These are phyloP conservation scores for Rhabditophanes sp. DNA, from an alignment of 2,888 invertebrate genomes.

Conservation along the genomic window DNA sequence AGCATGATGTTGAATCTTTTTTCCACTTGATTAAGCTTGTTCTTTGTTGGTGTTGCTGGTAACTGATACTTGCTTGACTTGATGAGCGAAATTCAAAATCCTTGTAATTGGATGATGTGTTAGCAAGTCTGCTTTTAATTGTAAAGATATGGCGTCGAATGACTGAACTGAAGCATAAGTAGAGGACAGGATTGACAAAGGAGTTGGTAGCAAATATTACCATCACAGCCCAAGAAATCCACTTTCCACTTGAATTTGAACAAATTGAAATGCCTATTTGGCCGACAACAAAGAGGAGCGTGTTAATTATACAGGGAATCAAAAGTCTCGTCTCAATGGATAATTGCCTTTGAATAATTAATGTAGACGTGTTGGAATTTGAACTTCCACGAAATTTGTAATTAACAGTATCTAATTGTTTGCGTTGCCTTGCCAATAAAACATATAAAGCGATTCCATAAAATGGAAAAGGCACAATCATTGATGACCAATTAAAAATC, in stretches of 20 bases:
- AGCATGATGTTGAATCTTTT: constrained; percentile 4
- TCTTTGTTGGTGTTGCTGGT: constrained; percentile 1
- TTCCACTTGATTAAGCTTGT: constrained; percentile 3
- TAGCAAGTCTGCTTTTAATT: constrained; percentile 19
- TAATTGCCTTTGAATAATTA: constrained; percentile 17
- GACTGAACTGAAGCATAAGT: constrained; percentile 25
- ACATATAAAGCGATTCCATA: constrained; percentile 14
- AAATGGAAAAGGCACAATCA: constrained; percentile 27
- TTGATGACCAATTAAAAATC: constrained; percentile 22
- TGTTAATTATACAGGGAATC: constrained; percentile 26
- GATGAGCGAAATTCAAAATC: constrained; percentile 22
- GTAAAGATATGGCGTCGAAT: constrained; percentile 23
- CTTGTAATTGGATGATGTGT: constrained; percentile 21
- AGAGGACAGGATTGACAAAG: constrained; percentile 26
- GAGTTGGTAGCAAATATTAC: constrained; percentile 29
- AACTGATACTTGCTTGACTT: constrained; percentile 6
- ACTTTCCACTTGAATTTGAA: constrained; percentile 22
- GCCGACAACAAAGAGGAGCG: constrained; percentile 25
- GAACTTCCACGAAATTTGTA: constrained; percentile 6
- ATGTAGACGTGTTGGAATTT: constrained; percentile 6
- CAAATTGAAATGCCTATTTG: constrained; percentile 24
- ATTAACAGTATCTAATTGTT: constrained; percentile 6
- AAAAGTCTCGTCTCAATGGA: constrained; percentile 25
- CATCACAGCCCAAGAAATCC: constrained; percentile 34
- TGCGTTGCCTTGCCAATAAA: constrained; percentile 4